phyloP scores from a whole-genome alignment of 2,888 invertebrate genomes.

The Rhagonycha lutea region DNA sequence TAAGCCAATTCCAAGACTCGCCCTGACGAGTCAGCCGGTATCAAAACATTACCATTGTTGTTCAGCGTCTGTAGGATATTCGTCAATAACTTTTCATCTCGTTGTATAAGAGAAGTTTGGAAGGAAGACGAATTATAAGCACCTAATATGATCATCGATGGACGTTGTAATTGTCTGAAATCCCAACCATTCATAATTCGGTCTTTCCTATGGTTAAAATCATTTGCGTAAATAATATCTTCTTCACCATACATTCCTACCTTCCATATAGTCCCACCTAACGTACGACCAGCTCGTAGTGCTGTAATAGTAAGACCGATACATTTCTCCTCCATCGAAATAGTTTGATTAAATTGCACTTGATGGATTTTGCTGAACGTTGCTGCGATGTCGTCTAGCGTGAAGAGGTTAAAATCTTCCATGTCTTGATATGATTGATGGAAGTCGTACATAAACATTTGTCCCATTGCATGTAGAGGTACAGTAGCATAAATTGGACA shows the following conservation, averaged over 20 bases:
- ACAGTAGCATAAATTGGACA: conserved; percentile 98
- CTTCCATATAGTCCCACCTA: conserved; percentile 98
- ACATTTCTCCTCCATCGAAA: conserved; percentile 93
- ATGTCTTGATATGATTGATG: conserved; percentile 89
- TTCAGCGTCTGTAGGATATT: conserved; percentile 94
- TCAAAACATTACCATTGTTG: conserved; percentile 92
- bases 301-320: conserved; percentile 94
- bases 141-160: conserved; percentile 93
- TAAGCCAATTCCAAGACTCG: conserved; percentile 96
- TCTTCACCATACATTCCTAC: conserved; percentile 98
- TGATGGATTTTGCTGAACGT: conserved; percentile 97
- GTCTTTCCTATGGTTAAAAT: conserved; percentile 99
- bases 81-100: conserved; percentile 97
- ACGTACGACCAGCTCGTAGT: conserved; percentile 95
- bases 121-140: conserved; percentile 94
- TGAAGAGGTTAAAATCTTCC: conserved; percentile 92
- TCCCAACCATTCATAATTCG: conserved; percentile 96
- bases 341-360: conserved; percentile 95
- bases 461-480: conserved; percentile 99
- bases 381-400: conserved; percentile 95
- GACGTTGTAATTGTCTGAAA: conserved; percentile 85
- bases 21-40: conserved; percentile 96
- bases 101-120: conserved; percentile 83
- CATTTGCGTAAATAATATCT: conserved; percentile 96
- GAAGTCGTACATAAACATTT: conserved; percentile 99